phyloP scores from a whole-genome alignment of 2,888 invertebrate genomes.

The Plusia festucae region DNA sequence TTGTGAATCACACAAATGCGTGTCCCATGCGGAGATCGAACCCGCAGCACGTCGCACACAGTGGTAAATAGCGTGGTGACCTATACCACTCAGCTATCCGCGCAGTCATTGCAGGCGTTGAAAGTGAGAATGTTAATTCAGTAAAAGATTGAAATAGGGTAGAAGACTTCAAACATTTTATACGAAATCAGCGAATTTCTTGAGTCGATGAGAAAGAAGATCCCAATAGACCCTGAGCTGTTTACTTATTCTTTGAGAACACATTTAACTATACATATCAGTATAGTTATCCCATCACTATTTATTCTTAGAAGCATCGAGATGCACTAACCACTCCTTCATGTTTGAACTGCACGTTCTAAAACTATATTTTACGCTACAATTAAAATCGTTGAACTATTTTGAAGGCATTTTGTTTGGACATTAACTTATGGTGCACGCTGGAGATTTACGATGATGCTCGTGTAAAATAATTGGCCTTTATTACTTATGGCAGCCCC shows the following conservation, averaged over 20 bases:
- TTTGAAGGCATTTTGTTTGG: constrained; percentile 39
- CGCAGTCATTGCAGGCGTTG: no score
- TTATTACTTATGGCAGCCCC: constrained; percentile 30
- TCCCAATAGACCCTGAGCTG: no score
- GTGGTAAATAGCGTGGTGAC: no score
- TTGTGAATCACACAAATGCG: no score
- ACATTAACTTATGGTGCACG: constrained; percentile 47
- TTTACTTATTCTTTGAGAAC: not conserved
- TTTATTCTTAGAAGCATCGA: constrained; percentile 13
- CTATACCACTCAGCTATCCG: no score
- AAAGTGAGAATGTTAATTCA: no score
- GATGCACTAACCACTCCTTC: constrained; percentile 39
- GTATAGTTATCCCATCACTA: constrained; percentile 41
- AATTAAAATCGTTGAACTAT: constrained; percentile 53
- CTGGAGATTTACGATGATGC: constrained; percentile 42
- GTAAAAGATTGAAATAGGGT: no score
- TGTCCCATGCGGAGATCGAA: no score
- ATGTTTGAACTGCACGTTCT: constrained; percentile 50
- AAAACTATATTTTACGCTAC: constrained; percentile 35
- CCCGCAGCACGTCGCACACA: no score
- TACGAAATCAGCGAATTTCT: no score
- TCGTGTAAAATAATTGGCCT: constrained; percentile 36
- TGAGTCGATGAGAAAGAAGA: no score
- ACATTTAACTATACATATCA: not conserved
- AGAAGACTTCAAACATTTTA: no score